Conservation (phyloP, 30 jellyfish, hydroid and myxozoan genomes). For the Aurelia aurita complex sp. Pacific region DNA sequence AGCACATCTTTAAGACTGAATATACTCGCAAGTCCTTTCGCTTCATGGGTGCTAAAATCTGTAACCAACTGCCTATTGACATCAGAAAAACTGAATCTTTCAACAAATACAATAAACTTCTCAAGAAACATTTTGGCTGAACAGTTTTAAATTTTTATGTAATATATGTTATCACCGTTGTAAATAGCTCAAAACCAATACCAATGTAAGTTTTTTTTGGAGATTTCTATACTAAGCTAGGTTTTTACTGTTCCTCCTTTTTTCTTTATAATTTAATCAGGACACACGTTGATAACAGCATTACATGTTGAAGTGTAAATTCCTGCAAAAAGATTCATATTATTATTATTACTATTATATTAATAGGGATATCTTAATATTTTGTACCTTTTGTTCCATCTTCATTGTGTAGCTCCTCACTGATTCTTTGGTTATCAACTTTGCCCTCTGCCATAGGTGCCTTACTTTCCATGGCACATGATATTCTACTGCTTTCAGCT, state of each 20-base stretch:
- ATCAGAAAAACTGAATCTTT: too few species aligned
- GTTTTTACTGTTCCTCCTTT: slow-evolving; percentile 5
- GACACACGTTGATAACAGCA: slow-evolving; percentile 65
- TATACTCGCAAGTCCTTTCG: too few species aligned
- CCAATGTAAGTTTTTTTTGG: slow-evolving; percentile 23
- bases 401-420: slow-evolving; percentile 21
- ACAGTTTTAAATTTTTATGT: neutral
- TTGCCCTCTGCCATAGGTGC: neutral
- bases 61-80: too few species aligned
- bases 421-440: neutral
- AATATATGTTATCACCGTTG: slow-evolving; percentile 28
- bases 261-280: slow-evolving; percentile 45
- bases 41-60: too few species aligned
- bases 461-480: slow-evolving; percentile 11
- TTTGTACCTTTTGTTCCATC: too few species aligned
- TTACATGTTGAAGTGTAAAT: slow-evolving; percentile 55
- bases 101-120: too few species aligned
- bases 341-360: slow-evolving; percentile 6
- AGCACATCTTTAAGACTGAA: too few species aligned
- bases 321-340: slow-evolving; percentile 67
- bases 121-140: too few species aligned
- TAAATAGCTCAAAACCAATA: slow-evolving; percentile 1
- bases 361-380: too few species aligned
- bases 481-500: slow-evolving; percentile 71
- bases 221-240: neutral